Conservation (phyloP, 2,888 invertebrate genomes). For the Drosophila falleni region DNA sequence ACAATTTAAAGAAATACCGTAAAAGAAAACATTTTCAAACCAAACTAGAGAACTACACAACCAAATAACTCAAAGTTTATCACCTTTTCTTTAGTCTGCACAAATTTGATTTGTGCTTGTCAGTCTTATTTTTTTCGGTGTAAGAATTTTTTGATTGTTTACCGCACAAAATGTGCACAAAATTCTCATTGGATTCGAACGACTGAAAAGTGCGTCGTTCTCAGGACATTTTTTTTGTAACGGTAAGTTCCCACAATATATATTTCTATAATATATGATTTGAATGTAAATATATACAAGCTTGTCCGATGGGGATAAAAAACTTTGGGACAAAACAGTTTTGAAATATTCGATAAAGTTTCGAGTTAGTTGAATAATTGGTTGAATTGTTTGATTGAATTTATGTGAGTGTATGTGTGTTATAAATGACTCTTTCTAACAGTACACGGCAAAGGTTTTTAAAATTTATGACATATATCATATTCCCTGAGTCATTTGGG, state of each 20-base stretch:
- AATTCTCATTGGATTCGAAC: constrained; percentile 75
- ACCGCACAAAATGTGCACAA: constrained; percentile 77
- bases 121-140: constrained; percentile 39
- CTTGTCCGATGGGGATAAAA: constrained; percentile 7
- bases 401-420: neutral
- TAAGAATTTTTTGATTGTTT: constrained; percentile 52
- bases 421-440: constrained; percentile 10
- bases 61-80: constrained; percentile 5
- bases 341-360: constrained; percentile 11
- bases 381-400: constrained; percentile 6
- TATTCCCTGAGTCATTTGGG: constrained; percentile 4
- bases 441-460: neutral
- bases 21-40: neutral
- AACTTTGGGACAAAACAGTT: neutral
- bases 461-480: neutral
- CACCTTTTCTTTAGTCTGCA: constrained; percentile 3
- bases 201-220: constrained; percentile 77
- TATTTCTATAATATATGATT: neutral
- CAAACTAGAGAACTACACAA: neutral
- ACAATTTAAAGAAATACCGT: neutral
- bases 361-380: constrained; percentile 14
- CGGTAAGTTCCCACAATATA: constrained; percentile 48
- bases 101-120: constrained; percentile 23
- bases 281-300: neutral
- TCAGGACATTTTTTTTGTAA: constrained; percentile 19